Base-by-base conservation (phyloP, 2,797 vertebrate species). In the Coilia nasus region DNA sequence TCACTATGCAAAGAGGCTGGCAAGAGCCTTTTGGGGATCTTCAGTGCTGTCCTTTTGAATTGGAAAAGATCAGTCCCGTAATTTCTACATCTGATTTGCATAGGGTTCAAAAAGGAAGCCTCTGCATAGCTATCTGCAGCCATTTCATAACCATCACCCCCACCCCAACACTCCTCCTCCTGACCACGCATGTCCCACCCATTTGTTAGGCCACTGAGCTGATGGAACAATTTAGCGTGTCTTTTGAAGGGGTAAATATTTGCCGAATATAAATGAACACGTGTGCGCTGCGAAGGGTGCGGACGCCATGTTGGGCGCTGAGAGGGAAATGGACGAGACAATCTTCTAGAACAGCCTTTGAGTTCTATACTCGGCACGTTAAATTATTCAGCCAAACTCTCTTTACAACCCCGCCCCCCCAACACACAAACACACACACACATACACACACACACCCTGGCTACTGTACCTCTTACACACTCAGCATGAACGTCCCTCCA, bases 1-100 rank as follows among this genome's bases (percentile, higher is more conserved):
- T 78, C 31, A 41, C 31, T 75, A 78, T 78, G 71, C 71, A 78
- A 44, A 78, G 71, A 78, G 35, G 35, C 31, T 44, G 35, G 35
- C 81, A 82, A 50, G 46, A 82, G n/a, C 81, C 81, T 57, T 82
- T 25, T 17, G 71, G 71, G 71, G 19, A 78, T 78, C 71, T 78
- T 41, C 19, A 78, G 71, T 2, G 19, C 41, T 78, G 71, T 78
- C 71, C 71, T 78, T 78, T 78, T 78, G 35, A 78, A 78, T 78
- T 78, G 44, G 17, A 0, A 15, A 44, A 78, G 71, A 54, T 54
- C 50, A 54, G 2, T 78, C 35, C 41, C 31, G 41, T 12, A 78
- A 44, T 78, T 78, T 78, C 71, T 31, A 78, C 71, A 41, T 19
- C 71, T 41, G 71, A 78, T 78, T 78, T 78, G 71, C 71, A 78